These are phyloP conservation scores for Stratiomys singularior DNA, from an alignment of 2,888 invertebrate species.

Conservation along the genomic window DNA sequence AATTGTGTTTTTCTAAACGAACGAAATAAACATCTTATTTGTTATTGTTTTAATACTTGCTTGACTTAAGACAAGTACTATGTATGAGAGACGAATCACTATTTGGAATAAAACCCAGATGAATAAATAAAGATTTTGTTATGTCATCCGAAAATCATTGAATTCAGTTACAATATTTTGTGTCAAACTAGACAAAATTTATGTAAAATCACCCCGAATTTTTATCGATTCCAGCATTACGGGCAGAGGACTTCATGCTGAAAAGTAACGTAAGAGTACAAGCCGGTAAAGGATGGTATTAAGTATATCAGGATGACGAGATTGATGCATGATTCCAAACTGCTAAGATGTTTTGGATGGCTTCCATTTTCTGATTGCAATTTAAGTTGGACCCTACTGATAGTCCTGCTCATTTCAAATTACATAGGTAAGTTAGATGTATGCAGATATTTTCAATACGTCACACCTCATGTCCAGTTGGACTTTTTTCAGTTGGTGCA, in stretches of 20 bases:
- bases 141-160: too few relatives aligned
- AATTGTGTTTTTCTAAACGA: too few relatives aligned
- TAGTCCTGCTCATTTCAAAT: slow-evolving; percentile 60
- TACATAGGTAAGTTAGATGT: slow-evolving; percentile 61
- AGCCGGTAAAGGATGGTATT: slow-evolving; percentile 52
- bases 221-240: not conserved
- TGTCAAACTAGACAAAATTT: too few relatives aligned
- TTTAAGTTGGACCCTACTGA: slow-evolving; percentile 59
- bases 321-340: slow-evolving; percentile 59
- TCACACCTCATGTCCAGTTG: slow-evolving; percentile 43
- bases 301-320: slow-evolving; percentile 54
- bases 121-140: too few relatives aligned
- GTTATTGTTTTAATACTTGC: too few relatives aligned
- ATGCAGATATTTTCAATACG: not conserved
- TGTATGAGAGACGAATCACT: too few relatives aligned
- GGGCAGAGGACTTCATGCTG: not conserved
- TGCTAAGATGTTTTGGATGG: slow-evolving; percentile 54
- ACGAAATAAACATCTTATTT: too few relatives aligned
- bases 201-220: not conserved
- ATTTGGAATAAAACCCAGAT: too few relatives aligned
- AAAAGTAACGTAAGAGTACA: slow-evolving; percentile 1
- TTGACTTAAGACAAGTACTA: too few relatives aligned
- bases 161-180: too few relatives aligned
- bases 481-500: slow-evolving; percentile 69
- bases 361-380: slow-evolving; percentile 52